These are phyloP conservation scores for Erynnis tages DNA, from an alignment of 2,888 invertebrate genomes.

Conservation along the genomic window DNA sequence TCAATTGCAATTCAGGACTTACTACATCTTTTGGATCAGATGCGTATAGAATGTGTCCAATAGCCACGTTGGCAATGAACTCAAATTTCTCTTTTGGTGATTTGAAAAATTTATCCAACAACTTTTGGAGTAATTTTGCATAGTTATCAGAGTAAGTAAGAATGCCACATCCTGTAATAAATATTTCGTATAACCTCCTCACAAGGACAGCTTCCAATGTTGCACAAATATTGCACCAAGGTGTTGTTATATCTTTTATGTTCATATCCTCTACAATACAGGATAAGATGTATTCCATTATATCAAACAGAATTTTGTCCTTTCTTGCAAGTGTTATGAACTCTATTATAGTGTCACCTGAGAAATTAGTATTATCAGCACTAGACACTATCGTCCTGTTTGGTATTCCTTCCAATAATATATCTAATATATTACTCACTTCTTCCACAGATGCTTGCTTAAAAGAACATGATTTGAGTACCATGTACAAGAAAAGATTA, in stretches of 20 bases:
- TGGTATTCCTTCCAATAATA: conserved; percentile 65
- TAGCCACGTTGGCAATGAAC: conserved; percentile 81
- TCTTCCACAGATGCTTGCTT: conserved; percentile 58
- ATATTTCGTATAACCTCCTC: conserved; percentile 69
- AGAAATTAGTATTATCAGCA: conserved; percentile 49
- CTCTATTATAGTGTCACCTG: conserved; percentile 52
- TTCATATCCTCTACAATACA: conserved; percentile 73
- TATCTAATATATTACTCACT: conserved; percentile 60
- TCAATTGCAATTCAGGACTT: conserved; percentile 74
- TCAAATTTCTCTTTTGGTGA: conserved; percentile 71
- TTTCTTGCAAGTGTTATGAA: conserved; percentile 57
- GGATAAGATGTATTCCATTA: conserved; percentile 77
- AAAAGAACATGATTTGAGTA: conserved; percentile 69
- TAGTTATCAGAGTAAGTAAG: conserved; percentile 60
- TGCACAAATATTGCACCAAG: conserved; percentile 69
- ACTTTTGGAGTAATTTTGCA: conserved; percentile 60
- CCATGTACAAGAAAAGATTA: conserved; percentile 61
- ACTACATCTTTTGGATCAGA: conserved; percentile 65
- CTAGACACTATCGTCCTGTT: conserved; percentile 55
- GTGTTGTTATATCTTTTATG: conserved; percentile 56
- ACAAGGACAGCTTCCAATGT: conserved; percentile 61
- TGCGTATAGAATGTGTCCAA: conserved; percentile 70
- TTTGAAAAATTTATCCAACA: conserved; percentile 69
- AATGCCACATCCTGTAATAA: conserved; percentile 71
- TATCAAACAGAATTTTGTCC: conserved; percentile 78